Evolutionary conservation across 2,113 vertebrate genomes (phyloP), one percentile per base, ranked within the genome.

Genomic region (Brachypteracias leptosomus): DNA sequence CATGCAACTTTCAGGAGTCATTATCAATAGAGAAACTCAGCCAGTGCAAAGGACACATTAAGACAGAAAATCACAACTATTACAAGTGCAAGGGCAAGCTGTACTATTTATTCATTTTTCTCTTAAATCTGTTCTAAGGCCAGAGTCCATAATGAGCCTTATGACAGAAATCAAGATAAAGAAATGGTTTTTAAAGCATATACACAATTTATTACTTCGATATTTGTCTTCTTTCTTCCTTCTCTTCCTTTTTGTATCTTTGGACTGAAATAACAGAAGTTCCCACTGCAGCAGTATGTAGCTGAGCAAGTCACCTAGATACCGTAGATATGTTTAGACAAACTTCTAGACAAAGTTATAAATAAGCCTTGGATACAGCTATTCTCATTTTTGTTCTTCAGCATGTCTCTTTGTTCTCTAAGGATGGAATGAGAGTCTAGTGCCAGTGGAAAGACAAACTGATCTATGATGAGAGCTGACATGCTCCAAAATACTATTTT

Each of bases 381-480:
- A 90, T 93, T 95, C 91, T 95, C 85, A 95, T 95, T 96, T 97
- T 95, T 95, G 95, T 88, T 94, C 90, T 94, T 91, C 92, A 95
- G 79, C 91, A 72, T 72, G 80, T 82, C 58, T 94, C 85, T 97
- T 94, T 96, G 94, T 97, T 94, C 95, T 96, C 61, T 57, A 94
- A 90, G 85, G 82, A 81, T 78, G 93, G 96, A 97, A 97, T 97
- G 89, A 97, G 88, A 93, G 38, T 75, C 61, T 70, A 91, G 78
- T 90, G 96, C 95, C 97, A 97, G 89, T 52, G 72, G 89, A 97
- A 96, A 94, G 93, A 96, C 73, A 95, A 97, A 90, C 72, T 93
- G 89, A 95, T 94, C 85, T 94, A 86, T 38, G 75, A 91, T 46
- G 63, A 61, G 85, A 94, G 70, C 85, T 90, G 36, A 90, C 88